Evolutionary conservation across 2,888 invertebrate species (phyloP).

Genomic region (Lasiommata megera): DNA sequence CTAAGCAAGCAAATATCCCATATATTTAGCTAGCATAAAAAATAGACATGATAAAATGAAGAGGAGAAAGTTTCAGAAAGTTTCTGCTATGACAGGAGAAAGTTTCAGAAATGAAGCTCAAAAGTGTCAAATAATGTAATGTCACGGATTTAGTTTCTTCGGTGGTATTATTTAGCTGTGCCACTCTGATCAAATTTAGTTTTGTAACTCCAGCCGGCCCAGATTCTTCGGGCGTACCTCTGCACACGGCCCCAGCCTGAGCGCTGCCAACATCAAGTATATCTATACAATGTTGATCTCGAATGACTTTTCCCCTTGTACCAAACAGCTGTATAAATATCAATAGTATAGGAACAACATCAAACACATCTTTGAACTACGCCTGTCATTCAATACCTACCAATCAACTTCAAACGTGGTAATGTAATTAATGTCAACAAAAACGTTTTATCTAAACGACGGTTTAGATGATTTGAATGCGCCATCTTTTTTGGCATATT

Average conservation of each 20-base stretch:
- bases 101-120: too few relatives aligned
- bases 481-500: not conserved
- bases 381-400: conserved; percentile 5
- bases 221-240: conserved; percentile 69
- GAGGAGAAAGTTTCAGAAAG: too few relatives aligned
- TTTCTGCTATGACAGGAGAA: too few relatives aligned
- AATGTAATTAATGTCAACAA: conserved; percentile 4
- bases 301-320: conserved; percentile 61
- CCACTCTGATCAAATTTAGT: conserved; percentile 77
- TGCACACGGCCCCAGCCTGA: conserved; percentile 74
- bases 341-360: conserved; percentile 23
- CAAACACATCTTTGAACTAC: conserved; percentile 20
- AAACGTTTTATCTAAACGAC: not conserved
- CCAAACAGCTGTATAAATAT: conserved; percentile 47
- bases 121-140: conserved; percentile 1
- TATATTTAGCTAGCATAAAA: too few relatives aligned
- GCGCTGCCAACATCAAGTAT: conserved; percentile 63
- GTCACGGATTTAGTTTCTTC: conserved; percentile 36
- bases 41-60: too few relatives aligned
- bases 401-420: not conserved
- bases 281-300: conserved; percentile 64
- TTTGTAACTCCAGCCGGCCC: conserved; percentile 79
- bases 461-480: not conserved
- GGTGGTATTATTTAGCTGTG: conserved; percentile 65
- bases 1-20: too few relatives aligned